Evolutionary conservation across 2,797 vertebrate genomes (phyloP).

Genomic region (Myotis daubentonii): DNA sequence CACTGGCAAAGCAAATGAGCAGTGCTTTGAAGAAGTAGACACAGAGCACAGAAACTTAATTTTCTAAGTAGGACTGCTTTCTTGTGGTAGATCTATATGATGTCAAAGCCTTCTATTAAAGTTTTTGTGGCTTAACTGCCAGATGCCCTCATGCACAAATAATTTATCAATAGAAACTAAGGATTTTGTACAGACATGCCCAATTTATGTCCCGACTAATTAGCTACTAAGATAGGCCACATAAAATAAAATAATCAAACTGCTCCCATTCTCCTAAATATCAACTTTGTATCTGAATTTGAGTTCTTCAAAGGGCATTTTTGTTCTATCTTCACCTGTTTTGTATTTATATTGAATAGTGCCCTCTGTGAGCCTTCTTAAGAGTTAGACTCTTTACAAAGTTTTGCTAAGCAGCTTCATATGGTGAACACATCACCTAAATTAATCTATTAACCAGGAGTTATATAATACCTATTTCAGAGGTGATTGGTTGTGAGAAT

Average conservation of each 20-base stretch:
- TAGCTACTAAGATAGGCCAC: not conserved
- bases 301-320: not conserved
- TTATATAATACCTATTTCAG: not conserved
- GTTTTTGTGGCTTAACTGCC: not conserved
- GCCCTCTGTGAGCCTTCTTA: not conserved
- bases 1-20: not conserved
- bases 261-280: not conserved
- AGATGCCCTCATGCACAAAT: not conserved
- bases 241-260: slow-evolving; percentile 7
- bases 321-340: not conserved
- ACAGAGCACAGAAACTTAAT: not conserved
- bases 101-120: not conserved
- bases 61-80: not conserved
- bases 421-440: not conserved
- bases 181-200: not conserved
- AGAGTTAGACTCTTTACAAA: not conserved
- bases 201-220: not conserved
- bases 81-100: not conserved
- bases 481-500: not conserved
- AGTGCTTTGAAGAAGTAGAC: not conserved
- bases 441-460: not conserved
- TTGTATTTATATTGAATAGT: not conserved
- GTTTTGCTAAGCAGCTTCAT: not conserved
- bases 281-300: not conserved
- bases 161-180: slow-evolving; percentile 7